Conservation (phyloP, 2,113 vertebrate species). For the Odobenus rosmarus region DNA sequence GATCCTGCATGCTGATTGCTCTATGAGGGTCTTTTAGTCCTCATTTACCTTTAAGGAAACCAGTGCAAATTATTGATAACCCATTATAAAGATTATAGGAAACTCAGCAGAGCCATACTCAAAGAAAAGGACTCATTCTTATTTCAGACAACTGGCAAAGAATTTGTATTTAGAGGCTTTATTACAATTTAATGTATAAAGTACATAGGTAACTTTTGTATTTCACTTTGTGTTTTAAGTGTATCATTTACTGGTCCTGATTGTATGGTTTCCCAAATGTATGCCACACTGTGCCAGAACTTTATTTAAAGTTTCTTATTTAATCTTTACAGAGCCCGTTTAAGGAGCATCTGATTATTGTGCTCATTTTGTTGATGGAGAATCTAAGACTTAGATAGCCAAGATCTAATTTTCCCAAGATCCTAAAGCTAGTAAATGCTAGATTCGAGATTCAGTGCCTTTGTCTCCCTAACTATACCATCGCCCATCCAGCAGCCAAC, state of each 20-base stretch:
- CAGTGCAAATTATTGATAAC: background rate
- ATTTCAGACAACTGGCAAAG: background rate
- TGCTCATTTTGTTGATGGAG: background rate
- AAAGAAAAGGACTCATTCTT: background rate
- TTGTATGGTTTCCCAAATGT: background rate
- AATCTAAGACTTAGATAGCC: background rate
- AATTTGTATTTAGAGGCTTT: constrained; percentile 19
- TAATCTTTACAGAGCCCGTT: background rate
- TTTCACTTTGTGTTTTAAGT: background rate
- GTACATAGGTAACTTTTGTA: background rate
- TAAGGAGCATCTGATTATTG: background rate
- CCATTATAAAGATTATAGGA: background rate
- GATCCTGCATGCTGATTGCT: background rate
- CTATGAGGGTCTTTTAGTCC: background rate
- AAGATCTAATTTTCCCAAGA: background rate
- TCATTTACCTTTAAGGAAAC: background rate
- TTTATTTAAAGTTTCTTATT: background rate
- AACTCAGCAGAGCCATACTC: background rate
- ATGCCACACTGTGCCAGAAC: background rate
- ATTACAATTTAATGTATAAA: background rate
- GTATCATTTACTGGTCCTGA: background rate
- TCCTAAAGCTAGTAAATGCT: background rate
- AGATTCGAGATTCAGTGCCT: background rate
- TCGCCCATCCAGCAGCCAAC: background rate
- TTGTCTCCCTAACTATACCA: background rate